Conservation (phyloP, 2,888 invertebrate genomes). For the Venustoraphidia nigricollis region DNA sequence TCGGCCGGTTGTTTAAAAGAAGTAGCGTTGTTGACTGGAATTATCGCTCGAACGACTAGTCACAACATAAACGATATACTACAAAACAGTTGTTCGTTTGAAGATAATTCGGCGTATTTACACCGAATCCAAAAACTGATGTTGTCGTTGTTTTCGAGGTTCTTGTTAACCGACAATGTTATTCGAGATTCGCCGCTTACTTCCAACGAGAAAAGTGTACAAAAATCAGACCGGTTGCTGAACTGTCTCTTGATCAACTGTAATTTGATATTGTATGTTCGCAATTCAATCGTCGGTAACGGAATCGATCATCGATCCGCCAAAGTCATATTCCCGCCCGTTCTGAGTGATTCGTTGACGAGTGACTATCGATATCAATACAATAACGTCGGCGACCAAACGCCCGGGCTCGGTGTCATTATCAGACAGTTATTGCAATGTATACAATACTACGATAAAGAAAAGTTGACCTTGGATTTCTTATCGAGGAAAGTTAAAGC, state of each 20-base stretch:
- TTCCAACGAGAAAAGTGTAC: constrained; percentile 14
- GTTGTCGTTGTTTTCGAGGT: constrained; percentile 58
- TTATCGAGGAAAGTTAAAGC: constrained; percentile 31
- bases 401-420: constrained; percentile 33
- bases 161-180: constrained; percentile 32
- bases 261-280: constrained; percentile 53
- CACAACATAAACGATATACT: constrained; percentile 18
- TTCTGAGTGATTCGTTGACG: constrained; percentile 25
- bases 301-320: constrained; percentile 35
- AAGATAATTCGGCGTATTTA: constrained; percentile 38
- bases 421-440: constrained; percentile 38
- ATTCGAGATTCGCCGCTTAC: constrained; percentile 25
- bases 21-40: constrained; percentile 59
- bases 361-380: constrained; percentile 16
- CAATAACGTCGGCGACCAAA: constrained; percentile 21
- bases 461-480: constrained; percentile 31
- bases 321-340: constrained; percentile 36
- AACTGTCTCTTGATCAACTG: constrained; percentile 46
- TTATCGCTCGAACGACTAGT: constrained; percentile 23
- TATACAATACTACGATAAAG: constrained; percentile 36
- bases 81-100: constrained; percentile 24
- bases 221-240: constrained; percentile 28
- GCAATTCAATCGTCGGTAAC: constrained; percentile 45
- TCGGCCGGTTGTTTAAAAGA: constrained; percentile 54
- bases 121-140: constrained; percentile 58